A percentile compares a stretch with the other conserved stretches of the same genome.
Evolutionary conservation across 2,888 invertebrate species (phyloP).

Genomic region (Lymantria dispar): DNA sequence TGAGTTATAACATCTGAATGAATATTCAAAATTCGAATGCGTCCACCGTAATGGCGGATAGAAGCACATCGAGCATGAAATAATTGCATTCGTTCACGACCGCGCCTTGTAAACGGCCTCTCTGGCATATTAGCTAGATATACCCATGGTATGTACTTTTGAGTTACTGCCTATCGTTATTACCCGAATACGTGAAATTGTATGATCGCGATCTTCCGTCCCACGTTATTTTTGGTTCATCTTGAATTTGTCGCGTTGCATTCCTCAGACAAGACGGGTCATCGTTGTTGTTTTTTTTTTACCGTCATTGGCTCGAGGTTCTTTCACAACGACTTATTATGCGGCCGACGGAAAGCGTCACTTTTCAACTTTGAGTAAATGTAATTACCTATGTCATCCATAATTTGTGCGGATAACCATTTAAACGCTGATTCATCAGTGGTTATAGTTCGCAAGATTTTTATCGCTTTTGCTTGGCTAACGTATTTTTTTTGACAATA

Average conservation of each 20-base stretch:
- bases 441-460: slow-evolving; percentile 47
- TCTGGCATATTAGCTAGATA: slow-evolving; percentile 49
- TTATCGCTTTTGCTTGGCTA: slow-evolving; percentile 35
- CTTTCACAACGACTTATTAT: slow-evolving; percentile 50
- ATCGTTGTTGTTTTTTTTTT: slow-evolving; percentile 49
- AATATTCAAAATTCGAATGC: slow-evolving; percentile 43
- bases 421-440: slow-evolving; percentile 63
- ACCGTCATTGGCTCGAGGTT: slow-evolving; percentile 51
- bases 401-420: slow-evolving; percentile 39
- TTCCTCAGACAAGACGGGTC: slow-evolving; percentile 62
- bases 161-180: slow-evolving; percentile 59
- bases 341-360: slow-evolving; percentile 53
- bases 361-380: slow-evolving; percentile 38
- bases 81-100: slow-evolving; percentile 68
- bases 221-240: slow-evolving; percentile 47
- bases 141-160: slow-evolving; percentile 48
- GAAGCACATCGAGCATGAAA: slow-evolving; percentile 66
- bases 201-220: slow-evolving; percentile 38
- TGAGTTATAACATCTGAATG: slow-evolving; percentile 5
- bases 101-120: slow-evolving; percentile 68
- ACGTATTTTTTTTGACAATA: slow-evolving; percentile 37
- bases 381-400: slow-evolving; percentile 41
- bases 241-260: slow-evolving; percentile 67
- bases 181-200: slow-evolving; percentile 58
- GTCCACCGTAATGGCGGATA: slow-evolving; percentile 64